phyloP scores from a whole-genome alignment of 2,113 vertebrate genomes.

The Actenoides hombroni region DNA sequence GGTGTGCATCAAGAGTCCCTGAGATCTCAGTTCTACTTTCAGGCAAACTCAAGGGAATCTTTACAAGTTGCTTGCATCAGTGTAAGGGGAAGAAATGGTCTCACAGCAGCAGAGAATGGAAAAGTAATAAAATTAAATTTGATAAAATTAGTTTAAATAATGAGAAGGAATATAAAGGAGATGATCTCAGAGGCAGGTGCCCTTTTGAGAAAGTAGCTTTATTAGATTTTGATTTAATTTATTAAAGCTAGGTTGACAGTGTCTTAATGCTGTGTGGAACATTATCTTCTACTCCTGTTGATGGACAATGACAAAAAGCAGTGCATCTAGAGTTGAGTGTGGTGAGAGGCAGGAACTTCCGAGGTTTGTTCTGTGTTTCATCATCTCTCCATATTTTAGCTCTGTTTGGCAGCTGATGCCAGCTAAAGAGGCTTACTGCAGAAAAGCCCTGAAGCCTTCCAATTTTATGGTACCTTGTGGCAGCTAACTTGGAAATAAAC shows the following conservation, averaged over 20 bases:
- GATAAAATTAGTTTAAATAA: slow-evolving; percentile 61
- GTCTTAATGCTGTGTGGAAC: slow-evolving; percentile 24
- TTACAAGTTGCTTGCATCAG: background rate
- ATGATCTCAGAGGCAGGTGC: slow-evolving; percentile 63
- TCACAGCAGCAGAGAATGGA: background rate
- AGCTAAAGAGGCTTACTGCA: background rate
- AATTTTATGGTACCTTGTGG: background rate
- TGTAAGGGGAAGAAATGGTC: background rate
- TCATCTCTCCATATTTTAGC: background rate
- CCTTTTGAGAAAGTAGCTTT: slow-evolving; percentile 58
- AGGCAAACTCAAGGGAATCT: background rate
- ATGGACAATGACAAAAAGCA: slow-evolving; percentile 30
- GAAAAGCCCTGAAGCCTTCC: background rate
- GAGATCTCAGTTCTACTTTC: background rate
- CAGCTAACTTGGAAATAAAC: background rate
- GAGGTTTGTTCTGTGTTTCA: background rate
- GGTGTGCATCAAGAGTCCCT: background rate
- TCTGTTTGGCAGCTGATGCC: background rate
- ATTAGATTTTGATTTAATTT: slow-evolving; percentile 59
- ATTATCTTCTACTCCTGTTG: slow-evolving; percentile 20
- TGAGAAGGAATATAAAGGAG: slow-evolving; percentile 49
- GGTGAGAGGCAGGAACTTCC: background rate
- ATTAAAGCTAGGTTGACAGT: slow-evolving; percentile 22
- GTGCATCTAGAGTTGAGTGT: background rate
- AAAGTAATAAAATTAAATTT: slow-evolving; percentile 60